phyloP scores from a whole-genome alignment of 2,113 vertebrate species.

The Rutilus rutilus region DNA sequence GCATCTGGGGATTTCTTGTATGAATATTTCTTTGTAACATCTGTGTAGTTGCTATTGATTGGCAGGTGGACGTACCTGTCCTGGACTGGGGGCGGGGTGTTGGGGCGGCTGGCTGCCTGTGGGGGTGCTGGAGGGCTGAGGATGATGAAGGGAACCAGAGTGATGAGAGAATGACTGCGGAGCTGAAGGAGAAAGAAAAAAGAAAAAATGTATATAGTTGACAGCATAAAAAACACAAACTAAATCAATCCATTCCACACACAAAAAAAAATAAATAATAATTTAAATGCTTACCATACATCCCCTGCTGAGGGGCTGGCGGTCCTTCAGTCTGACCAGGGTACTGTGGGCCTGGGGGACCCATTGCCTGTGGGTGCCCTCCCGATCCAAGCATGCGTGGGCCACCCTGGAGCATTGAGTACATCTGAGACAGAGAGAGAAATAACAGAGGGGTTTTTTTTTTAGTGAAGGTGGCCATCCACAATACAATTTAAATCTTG shows the following conservation, averaged over 20 bases:
- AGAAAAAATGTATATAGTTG: background rate
- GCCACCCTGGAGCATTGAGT: slow-evolving; percentile 87
- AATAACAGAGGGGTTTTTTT: background rate
- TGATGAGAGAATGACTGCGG: slow-evolving; percentile 89
- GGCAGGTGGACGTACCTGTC: slow-evolving; percentile 77
- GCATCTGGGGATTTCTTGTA: background rate
- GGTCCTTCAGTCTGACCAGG: slow-evolving; percentile 83
- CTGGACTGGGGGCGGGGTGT: slow-evolving; percentile 88
- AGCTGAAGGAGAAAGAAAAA: slow-evolving; percentile 68
- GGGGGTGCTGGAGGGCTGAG: slow-evolving; percentile 90
- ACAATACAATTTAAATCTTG: background rate
- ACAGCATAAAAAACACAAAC: background rate
- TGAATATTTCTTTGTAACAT: background rate
- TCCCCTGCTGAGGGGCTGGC: slow-evolving; percentile 82
- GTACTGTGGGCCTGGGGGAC: slow-evolving; percentile 87
- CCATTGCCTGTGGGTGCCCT: slow-evolving; percentile 85
- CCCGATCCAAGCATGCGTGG: slow-evolving; percentile 87
- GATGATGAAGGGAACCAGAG: slow-evolving; percentile 85
- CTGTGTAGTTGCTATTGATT: background rate
- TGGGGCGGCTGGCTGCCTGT: slow-evolving; percentile 90
- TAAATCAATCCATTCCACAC: background rate
- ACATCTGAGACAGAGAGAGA: slow-evolving; percentile 64
- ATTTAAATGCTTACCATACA: slow-evolving; percentile 80
- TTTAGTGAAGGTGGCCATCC: background rate
- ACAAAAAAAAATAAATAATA: no score